These are phyloP conservation scores for Margarornis squamiger DNA, from an alignment of 2,797 vertebrate species.

Conservation along the genomic window DNA sequence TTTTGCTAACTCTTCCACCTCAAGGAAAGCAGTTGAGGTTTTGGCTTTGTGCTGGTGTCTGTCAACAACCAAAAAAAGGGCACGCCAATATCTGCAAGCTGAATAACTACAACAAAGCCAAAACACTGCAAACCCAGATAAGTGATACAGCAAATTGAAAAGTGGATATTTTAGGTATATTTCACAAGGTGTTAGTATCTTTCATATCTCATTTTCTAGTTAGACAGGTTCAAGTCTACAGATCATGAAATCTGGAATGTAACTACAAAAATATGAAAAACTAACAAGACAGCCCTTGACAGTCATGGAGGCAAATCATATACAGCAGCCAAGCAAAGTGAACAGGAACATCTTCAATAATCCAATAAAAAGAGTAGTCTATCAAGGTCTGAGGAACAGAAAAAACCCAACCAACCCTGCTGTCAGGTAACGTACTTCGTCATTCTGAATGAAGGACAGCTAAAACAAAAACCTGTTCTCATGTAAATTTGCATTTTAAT, in stretches of 20 bases:
- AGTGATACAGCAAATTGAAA: not conserved
- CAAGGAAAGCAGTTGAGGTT: not conserved
- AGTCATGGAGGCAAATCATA: slow-evolving; percentile 38
- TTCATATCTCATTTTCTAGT: slow-evolving; percentile 17
- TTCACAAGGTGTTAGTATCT: not conserved
- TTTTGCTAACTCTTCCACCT: not conserved
- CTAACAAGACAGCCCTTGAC: not conserved
- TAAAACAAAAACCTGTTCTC: not conserved
- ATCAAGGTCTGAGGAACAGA: slow-evolving; percentile 21
- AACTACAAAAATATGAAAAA: slow-evolving; percentile 29
- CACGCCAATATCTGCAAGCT: not conserved
- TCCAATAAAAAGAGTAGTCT: slow-evolving; percentile 48
- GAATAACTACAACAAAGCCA: not conserved
- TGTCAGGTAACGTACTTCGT: slow-evolving; percentile 3
- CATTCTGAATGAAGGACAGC: not conserved
- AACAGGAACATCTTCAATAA: slow-evolving; percentile 44
- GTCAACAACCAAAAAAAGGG: not conserved
- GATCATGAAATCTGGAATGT: not conserved
- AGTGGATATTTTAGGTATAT: not conserved
- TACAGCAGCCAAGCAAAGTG: slow-evolving; percentile 46
- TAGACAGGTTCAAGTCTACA: not conserved
- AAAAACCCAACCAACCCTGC: not conserved
- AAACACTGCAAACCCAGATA: not conserved
- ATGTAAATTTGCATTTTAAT: not conserved
- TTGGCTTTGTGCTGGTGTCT: not conserved